Conservation (phyloP, 2,113 vertebrate genomes). For the Otus sunia region DNA sequence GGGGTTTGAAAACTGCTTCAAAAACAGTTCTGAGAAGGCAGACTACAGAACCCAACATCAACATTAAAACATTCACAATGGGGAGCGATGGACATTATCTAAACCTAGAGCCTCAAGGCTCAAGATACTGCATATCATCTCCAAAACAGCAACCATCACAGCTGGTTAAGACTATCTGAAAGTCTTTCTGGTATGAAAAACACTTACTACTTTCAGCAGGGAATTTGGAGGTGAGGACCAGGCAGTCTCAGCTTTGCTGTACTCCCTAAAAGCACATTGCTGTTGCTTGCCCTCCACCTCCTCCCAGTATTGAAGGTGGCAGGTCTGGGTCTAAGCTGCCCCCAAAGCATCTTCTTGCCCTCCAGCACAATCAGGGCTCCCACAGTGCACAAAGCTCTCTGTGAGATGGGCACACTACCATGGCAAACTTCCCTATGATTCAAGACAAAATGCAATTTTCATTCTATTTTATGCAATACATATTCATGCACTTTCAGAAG, state of each 20-base stretch:
- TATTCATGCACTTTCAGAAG: neutral
- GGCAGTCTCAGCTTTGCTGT: neutral
- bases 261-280: neutral
- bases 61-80: rapidly evolving
- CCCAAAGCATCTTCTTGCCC: neutral
- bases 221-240: neutral
- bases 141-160: neutral
- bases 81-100: neutral
- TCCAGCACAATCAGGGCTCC: neutral
- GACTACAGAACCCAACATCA: neutral
- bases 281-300: neutral
- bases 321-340: neutral
- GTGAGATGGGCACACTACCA: neutral
- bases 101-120: neutral
- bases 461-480: neutral
- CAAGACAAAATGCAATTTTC: neutral
- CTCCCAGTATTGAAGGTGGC: neutral
- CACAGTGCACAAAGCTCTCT: neutral
- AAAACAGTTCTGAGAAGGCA: neutral
- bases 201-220: neutral
- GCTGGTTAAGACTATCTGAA: neutral
- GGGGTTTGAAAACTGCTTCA: neutral
- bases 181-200: neutral
- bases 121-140: neutral
- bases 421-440: neutral